Evolutionary conservation across 2,888 invertebrate genomes (phyloP).

Genomic region (Lochmaea crataegi): DNA sequence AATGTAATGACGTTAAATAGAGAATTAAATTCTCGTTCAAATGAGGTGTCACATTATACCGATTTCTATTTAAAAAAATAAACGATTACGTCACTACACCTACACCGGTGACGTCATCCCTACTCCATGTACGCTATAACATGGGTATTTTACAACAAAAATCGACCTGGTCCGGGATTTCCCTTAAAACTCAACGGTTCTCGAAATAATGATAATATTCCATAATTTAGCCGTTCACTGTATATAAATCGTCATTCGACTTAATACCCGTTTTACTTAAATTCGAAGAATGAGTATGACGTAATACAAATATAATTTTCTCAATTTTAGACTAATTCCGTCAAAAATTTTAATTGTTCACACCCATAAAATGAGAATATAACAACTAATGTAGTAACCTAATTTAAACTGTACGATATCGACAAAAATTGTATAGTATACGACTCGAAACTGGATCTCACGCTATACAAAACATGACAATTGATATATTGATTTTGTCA

Average conservation of each 20-base stretch:
- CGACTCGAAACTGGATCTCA: slow-evolving; percentile 17
- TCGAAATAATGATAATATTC: too few relatives aligned
- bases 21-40: too few relatives aligned
- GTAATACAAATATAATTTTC: slow-evolving; percentile 6
- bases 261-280: slow-evolving; percentile 1
- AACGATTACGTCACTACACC: too few relatives aligned
- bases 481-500: slow-evolving; percentile 30
- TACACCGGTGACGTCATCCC: too few relatives aligned
- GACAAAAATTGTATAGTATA: slow-evolving; percentile 24
- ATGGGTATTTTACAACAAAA: too few relatives aligned
- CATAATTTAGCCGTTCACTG: too few relatives aligned
- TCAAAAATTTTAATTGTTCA: slow-evolving; percentile 16
- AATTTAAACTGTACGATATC: slow-evolving; percentile 6
- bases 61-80: too few relatives aligned
- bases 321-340: slow-evolving; percentile 6
- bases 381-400: slow-evolving; percentile 1
- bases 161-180: too few relatives aligned
- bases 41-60: too few relatives aligned
- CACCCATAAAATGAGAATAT: slow-evolving; percentile 12
- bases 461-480: slow-evolving; percentile 25
- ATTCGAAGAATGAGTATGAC: slow-evolving; percentile 6
- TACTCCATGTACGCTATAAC: too few relatives aligned
- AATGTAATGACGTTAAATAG: too few relatives aligned
- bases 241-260: not conserved
- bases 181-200: too few relatives aligned